Percentiles rank a stretch among this genome's conserved stretches.
Conservation (phyloP, 2,113 vertebrate genomes). For the Piprites chloris region DNA sequence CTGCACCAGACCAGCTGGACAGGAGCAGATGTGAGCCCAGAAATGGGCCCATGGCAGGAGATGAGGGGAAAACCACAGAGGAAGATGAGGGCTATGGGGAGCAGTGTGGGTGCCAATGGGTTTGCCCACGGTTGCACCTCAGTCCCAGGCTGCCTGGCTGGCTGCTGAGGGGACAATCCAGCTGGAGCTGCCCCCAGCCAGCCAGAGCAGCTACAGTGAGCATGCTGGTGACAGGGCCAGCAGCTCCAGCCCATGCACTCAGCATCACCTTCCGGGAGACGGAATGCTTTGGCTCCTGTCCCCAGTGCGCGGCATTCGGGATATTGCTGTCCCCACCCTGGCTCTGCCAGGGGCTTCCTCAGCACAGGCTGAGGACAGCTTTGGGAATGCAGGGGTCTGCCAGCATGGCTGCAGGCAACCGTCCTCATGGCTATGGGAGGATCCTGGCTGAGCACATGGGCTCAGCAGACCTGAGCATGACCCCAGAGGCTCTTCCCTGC, state of each 20-base stretch:
- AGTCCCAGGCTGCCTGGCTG: neutral
- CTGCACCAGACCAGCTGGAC: neutral
- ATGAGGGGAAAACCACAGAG: accelerated
- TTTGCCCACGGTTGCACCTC: neutral
- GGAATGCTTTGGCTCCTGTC: neutral
- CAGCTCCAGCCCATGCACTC: neutral
- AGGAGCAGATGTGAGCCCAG: neutral
- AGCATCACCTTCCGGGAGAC: neutral
- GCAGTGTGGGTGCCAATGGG: neutral
- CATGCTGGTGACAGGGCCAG: neutral
- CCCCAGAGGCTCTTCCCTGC: neutral
- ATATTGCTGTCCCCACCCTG: neutral
- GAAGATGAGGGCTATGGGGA: neutral
- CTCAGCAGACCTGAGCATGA: neutral
- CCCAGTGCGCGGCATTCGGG: accelerated
- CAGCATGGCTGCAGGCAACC: accelerated
- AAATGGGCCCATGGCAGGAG: accelerated
- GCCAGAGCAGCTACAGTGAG: neutral
- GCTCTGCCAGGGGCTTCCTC: neutral
- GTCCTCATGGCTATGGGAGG: neutral
- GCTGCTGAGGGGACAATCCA: neutral
- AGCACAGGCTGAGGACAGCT: neutral
- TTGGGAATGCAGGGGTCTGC: accelerated
- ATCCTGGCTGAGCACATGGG: neutral
- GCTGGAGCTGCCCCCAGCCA: neutral